Base-by-base conservation (phyloP, 2,888 invertebrate species). In the Lasioglossum pauxillum region DNA sequence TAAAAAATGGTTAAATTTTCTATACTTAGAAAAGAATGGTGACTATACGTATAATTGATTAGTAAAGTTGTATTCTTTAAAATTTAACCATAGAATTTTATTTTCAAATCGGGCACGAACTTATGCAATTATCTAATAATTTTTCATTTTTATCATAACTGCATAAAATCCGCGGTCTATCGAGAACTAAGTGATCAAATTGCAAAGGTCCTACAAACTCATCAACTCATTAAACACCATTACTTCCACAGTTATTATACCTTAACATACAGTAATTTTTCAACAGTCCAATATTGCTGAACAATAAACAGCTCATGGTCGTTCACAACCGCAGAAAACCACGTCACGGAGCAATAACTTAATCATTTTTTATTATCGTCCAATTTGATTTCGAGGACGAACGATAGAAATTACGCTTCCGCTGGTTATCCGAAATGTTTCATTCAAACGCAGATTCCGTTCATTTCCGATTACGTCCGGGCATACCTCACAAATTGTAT, bases 371-470 rank as follows among this genome's bases (percentile, higher is more conserved):
- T 64, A 64, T 64, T 16, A 31, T 64, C 64, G 14, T 64, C 16
- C 64, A 64, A 64, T 64, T 31, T 64, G 16, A 31, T 64, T 16
- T 64, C 64, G 64, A 64, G 64, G 31, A 64, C 31, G 31, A 64
- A 64, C 31, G 27, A 64, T 64, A 31, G 31, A 64, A 64, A 64
- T 67, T 67, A 23, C 23, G 8, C 8, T 67, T 35, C 35, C 8
- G 31, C 19, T 35, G 67, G 35, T 67, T 67, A 67, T 67, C 35
- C 67, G 35, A 67, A 67, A 67, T 35, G 19, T 67, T 67, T 35
- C 67, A 67, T 67, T 67, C 67, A 80, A 83, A 53, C 35, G 35
- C 27, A 12, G 31, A 53, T 60, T 12, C n/a, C 53, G 41, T 53
- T 46, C 67, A 67, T 67, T 67, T 67, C 41, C 69, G 38, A 69